Percentiles rank a stretch among this genome's conserved stretches.
Conservation (phyloP, 53 echinoderm and acorn worm species). For the Glandiceps talaboti region DNA sequence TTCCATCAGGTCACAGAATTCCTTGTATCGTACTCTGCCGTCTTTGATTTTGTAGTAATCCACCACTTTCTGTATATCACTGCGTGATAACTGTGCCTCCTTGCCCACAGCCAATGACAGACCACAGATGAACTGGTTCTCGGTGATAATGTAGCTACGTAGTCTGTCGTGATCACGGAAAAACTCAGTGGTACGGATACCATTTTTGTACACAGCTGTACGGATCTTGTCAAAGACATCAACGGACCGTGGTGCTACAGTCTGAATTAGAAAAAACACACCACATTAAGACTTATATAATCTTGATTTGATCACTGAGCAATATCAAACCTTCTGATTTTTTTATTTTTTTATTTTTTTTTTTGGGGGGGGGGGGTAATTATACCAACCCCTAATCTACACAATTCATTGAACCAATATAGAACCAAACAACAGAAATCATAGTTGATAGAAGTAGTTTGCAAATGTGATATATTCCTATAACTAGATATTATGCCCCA, state of each 20-base stretch:
- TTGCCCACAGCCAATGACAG: slow-evolving; percentile 80
- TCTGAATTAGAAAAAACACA: too few species aligned
- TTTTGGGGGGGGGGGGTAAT: too few species aligned
- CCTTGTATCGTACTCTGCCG: slow-evolving; percentile 77
- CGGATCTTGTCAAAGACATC: slow-evolving; percentile 80
- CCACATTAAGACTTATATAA: too few species aligned
- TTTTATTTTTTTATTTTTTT: too few species aligned
- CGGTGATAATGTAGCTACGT: slow-evolving; percentile 80
- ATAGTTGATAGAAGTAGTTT: too few species aligned
- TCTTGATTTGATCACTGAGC: too few species aligned
- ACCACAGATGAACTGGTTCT: slow-evolving; percentile 98
- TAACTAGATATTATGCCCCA: too few species aligned
- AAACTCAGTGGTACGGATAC: slow-evolving; percentile 94
- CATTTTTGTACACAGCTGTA: slow-evolving; percentile 84
- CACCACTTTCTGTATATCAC: slow-evolving; percentile 74
- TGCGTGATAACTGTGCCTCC: slow-evolving; percentile 51
- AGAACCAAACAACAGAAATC: too few species aligned
- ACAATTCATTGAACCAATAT: too few species aligned
- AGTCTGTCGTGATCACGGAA: slow-evolving; percentile 97
- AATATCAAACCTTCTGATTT: too few species aligned
- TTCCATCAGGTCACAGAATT: slow-evolving; percentile 94
- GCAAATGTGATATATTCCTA: too few species aligned
- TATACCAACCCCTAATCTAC: too few species aligned
- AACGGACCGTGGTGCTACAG: slow-evolving; percentile 35
- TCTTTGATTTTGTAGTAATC: slow-evolving; percentile 70